Base-by-base conservation (phyloP, 2,888 invertebrate genomes). In the Conchocele bisecta region DNA sequence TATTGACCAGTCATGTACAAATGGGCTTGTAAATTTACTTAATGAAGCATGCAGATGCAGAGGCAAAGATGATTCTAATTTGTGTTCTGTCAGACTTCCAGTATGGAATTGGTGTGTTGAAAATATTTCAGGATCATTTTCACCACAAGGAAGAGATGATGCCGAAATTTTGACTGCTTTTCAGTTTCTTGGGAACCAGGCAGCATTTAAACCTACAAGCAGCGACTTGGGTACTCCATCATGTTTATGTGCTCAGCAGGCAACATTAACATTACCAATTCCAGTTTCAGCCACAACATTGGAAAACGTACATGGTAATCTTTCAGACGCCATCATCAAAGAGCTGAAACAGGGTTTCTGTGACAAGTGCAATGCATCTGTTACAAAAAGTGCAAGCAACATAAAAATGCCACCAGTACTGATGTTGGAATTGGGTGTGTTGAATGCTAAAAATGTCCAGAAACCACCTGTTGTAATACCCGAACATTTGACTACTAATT, bases 21-120 rank as follows among this genome's bases (percentile, higher is more conserved):
- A 42, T 42, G n/a, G 9, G 7, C 42, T 42, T 6, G 7, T 42
- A 6, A 42, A 42, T 9, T 9, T 6, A 6, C n/a, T 42, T 6
- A 42, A 42, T n/a, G 22, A 42, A n/a, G 42, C 42, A 20, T 42
- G 42, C n/a, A 9, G 7, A n/a, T n/a, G 22, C 7, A 42, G 42
- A 22, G 22, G n/a, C 6, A 42, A n/a, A 9, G 42, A 22, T 42
- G 42, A 22, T n/a, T n/a, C n/a, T 20, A 22, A 42, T n/a, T 42
- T 42, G n/a, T 42, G 42, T n/a, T 22, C 22, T 9, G 6, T 42
- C 42, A 42, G n/a, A n/a, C 7, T 42, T 9, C 42, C 42, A 9
- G 42, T 42, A 6, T 42, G 42, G 42, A 6, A 42, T n/a, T 42
- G 42, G 42, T 42, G 42, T 42, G 42, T 42, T 9, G 42, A 42